phyloP scores from a whole-genome alignment of 2,888 invertebrate genomes.

The Arctia plantaginis region DNA sequence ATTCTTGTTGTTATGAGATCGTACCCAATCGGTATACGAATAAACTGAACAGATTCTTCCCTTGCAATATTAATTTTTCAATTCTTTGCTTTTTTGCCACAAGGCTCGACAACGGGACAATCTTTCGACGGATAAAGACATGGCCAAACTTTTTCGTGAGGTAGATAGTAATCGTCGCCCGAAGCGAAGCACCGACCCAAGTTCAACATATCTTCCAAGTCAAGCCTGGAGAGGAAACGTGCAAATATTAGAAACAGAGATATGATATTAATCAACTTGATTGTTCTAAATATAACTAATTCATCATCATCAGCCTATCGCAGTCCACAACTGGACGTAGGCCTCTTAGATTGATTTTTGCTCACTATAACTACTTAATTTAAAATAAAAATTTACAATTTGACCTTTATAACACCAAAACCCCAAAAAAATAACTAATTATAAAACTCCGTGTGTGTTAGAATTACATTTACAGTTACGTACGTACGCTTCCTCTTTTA shows the following conservation, averaged over 20 bases:
- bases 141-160: slow-evolving; percentile 26
- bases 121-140: slow-evolving; percentile 8
- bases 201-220: slow-evolving; percentile 75
- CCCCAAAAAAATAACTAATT: too few species aligned
- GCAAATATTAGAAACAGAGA: neutral
- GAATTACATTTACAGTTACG: too few species aligned
- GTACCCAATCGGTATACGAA: neutral
- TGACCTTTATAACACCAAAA: too few species aligned
- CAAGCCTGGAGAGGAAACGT: slow-evolving; percentile 59
- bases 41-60: neutral
- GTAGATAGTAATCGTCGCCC: slow-evolving; percentile 75
- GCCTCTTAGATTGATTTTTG: too few species aligned
- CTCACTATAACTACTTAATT: too few species aligned
- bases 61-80: neutral
- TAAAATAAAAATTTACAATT: too few species aligned
- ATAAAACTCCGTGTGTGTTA: too few species aligned
- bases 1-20: neutral
- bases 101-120: slow-evolving; percentile 10
- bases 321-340: too few species aligned
- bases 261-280: neutral
- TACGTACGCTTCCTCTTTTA: too few species aligned
- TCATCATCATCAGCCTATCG: too few species aligned
- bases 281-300: neutral
- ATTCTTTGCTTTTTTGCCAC: neutral
- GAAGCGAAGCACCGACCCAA: slow-evolving; percentile 74